These are phyloP conservation scores for Coptodon rendalli DNA, from an alignment of 2,113 vertebrate species.

Conservation along the genomic window DNA sequence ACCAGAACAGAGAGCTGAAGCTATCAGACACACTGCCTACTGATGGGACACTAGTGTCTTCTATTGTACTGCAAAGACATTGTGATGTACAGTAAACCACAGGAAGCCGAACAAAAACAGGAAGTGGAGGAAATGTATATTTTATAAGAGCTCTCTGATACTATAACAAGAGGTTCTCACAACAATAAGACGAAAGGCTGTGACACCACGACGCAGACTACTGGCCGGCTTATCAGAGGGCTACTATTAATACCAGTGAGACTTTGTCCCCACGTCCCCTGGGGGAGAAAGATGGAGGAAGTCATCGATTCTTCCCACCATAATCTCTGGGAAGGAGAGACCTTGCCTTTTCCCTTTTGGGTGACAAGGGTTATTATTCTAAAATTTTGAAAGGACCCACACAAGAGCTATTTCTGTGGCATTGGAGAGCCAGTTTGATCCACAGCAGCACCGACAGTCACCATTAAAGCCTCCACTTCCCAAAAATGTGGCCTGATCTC, in stretches of 20 bases:
- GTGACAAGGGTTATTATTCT: slow-evolving; percentile 53
- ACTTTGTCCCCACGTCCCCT: slow-evolving; percentile 38
- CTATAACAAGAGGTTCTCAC: slow-evolving; percentile 40
- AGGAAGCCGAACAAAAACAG: slow-evolving; percentile 18
- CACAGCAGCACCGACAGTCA: background rate
- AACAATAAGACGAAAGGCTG: slow-evolving; percentile 1
- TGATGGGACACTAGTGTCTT: slow-evolving; percentile 22
- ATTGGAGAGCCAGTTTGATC: background rate
- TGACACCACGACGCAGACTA: background rate
- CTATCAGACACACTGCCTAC: background rate
- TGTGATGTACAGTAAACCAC: slow-evolving; percentile 17
- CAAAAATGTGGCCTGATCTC: background rate
- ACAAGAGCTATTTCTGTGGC: slow-evolving; percentile 49
- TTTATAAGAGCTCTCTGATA: slow-evolving; percentile 31
- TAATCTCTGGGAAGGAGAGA: slow-evolving; percentile 59
- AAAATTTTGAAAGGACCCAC: slow-evolving; percentile 30
- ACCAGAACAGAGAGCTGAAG: background rate
- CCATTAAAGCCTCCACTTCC: background rate
- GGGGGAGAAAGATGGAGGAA: slow-evolving; percentile 59
- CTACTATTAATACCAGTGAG: slow-evolving; percentile 62
- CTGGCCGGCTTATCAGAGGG: slow-evolving; percentile 36
- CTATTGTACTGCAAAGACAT: slow-evolving; percentile 16
- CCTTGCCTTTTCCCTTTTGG: slow-evolving; percentile 50
- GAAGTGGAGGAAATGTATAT: slow-evolving; percentile 28
- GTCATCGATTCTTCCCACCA: slow-evolving; percentile 72